Evolutionary conservation across 1,140 invertebrate genomes (phyloP), one percentile per base, ranked within the genome.

Genomic region (Rhyacophila brunnea): DNA sequence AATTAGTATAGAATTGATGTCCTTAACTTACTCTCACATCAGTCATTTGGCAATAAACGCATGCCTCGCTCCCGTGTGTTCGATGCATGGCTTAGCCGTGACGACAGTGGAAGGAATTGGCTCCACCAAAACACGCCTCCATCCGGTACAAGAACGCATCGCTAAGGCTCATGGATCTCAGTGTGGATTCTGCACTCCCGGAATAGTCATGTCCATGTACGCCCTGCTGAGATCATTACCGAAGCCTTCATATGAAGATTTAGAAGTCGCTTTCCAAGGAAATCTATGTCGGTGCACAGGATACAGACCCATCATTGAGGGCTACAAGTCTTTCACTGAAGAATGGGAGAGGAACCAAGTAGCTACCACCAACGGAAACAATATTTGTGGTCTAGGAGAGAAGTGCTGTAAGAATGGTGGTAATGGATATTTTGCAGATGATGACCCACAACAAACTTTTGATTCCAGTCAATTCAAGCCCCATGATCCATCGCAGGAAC

Each of bases 141-240:
- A 95, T 75, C 87, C 91, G 0, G 87, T 90, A 6, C 92, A 95
- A 79, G 90, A 95, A 70, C 78, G 92, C 64, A 84, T 96, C 44
- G 91, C 91, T 0, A 90, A 90, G 77, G 81, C 89, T 3, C 92
- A 95, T 68, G 93, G 93, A 0, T 92, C 91, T 0, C 92, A 95
- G 77, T 95, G 93, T 70, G 92, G 92, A 4, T 95, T 93, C 72
- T 95, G 92, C 65, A 94, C 92, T 3, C 92, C 93, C 2, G 92
- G 92, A 11, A 93, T 95, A 49, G 91, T 96, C 0, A 95, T 96
- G 93, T 95, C 92, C 2, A 95, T 95, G 93, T 95, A 95, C 66
- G 83, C 89, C 0, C 73, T 95, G 15, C 71, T 95, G 0, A 77
- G 92, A 60, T 87, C 82, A 56, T 75, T 72, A 10, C 74, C 79